These are phyloP conservation scores for Xenus cinereus DNA, from an alignment of 2,113 vertebrate species.

Conservation along the genomic window DNA sequence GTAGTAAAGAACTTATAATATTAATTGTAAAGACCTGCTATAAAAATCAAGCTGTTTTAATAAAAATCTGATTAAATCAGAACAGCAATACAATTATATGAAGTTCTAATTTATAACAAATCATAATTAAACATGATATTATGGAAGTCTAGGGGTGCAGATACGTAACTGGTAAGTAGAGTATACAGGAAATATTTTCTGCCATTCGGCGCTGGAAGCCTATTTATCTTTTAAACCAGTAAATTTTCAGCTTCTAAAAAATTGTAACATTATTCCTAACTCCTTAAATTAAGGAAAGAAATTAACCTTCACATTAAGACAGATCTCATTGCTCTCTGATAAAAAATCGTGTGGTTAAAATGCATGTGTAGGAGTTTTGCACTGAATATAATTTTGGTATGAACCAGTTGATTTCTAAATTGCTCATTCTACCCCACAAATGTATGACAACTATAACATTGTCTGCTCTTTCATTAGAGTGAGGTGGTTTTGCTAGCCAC, in stretches of 20 bases:
- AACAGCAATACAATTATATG: not conserved
- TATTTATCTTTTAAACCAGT: not conserved
- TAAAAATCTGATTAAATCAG: not conserved
- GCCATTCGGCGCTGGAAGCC: not conserved
- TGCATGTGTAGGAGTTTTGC: not conserved
- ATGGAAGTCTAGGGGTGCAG: not conserved
- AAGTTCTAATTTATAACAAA: not conserved
- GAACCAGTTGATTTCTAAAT: not conserved
- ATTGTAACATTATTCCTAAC: not conserved
- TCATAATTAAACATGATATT: not conserved
- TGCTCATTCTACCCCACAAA: not conserved
- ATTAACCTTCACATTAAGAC: not conserved
- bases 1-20: not conserved
- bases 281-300: not conserved
- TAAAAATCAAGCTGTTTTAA: not conserved
- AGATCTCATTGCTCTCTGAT: not conserved
- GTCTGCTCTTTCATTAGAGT: not conserved
- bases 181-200: not conserved
- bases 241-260: not conserved
- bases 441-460: not conserved
- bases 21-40: not conserved
- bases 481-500: not conserved
- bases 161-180: not conserved
- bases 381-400: not conserved
- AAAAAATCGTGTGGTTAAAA: not conserved